Percentiles rank a stretch among this genome's conserved stretches.
These are phyloP conservation scores for Drosophila cognata DNA, from an alignment of 2,888 invertebrate species.

Conservation along the genomic window DNA sequence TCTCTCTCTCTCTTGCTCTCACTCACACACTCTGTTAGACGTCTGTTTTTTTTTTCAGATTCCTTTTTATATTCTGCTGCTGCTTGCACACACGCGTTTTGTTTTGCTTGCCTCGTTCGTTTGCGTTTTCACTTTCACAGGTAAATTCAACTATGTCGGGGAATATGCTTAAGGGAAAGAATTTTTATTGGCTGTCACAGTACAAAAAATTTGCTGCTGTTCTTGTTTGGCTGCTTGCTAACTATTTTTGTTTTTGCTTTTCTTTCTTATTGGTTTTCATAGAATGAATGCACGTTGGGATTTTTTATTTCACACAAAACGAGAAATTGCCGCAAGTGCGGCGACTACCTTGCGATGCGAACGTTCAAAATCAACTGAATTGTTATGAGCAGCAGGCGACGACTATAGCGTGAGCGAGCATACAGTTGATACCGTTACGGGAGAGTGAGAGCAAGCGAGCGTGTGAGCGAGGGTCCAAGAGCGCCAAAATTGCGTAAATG, in stretches of 20 bases:
- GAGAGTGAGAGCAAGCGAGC: slow-evolving; percentile 19
- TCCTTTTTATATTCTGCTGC: slow-evolving; percentile 35
- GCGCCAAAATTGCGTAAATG: slow-evolving; percentile 51
- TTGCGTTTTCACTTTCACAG: slow-evolving; percentile 80
- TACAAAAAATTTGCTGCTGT: slow-evolving; percentile 21
- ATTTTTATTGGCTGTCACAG: slow-evolving; percentile 30
- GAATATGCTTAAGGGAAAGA: slow-evolving; percentile 39
- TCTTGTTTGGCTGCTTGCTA: slow-evolving; percentile 18
- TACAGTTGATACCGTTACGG: slow-evolving; percentile 66
- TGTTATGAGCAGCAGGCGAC: slow-evolving; percentile 38
- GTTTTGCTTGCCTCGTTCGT: slow-evolving; percentile 78
- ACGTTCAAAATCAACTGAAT: slow-evolving; percentile 63
- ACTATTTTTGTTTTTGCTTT: slow-evolving; percentile 11
- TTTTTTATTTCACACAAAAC: slow-evolving; percentile 25
- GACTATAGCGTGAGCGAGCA: slow-evolving; percentile 49
- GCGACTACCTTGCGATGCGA: slow-evolving; percentile 67
- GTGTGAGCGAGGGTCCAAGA: slow-evolving; percentile 18
- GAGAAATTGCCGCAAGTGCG: slow-evolving; percentile 34
- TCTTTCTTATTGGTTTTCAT: slow-evolving; percentile 21
- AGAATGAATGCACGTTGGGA: slow-evolving; percentile 28
- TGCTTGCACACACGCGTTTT: slow-evolving; percentile 70
- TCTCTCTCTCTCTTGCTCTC: slow-evolving; percentile 9
- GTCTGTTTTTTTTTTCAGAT: slow-evolving; percentile 17
- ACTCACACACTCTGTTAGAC: slow-evolving; percentile 22
- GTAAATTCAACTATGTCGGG: slow-evolving; percentile 61